Percentiles rank a stretch among this genome's conserved stretches.
Evolutionary conservation across 2,888 invertebrate species (phyloP).

Genomic region (Pegoplata infirma): DNA sequence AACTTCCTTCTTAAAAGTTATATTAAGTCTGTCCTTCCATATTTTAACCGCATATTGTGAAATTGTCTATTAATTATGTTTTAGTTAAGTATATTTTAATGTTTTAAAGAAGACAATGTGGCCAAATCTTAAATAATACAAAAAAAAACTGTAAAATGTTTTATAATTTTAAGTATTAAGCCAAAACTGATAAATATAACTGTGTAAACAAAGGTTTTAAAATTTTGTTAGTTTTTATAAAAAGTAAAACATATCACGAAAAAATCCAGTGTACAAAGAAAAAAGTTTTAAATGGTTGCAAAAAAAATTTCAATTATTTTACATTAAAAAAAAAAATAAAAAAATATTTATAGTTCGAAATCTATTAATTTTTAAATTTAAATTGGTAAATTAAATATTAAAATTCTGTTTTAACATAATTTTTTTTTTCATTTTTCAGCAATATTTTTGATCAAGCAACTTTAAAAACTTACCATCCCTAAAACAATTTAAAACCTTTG

Average conservation of each 20-base stretch:
- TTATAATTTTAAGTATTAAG: slow-evolving; percentile 5
- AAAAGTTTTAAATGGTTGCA: too few relatives aligned
- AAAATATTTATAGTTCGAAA: neutral
- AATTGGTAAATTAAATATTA: neutral
- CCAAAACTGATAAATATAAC: neutral
- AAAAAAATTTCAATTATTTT: too few relatives aligned
- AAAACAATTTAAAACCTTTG: slow-evolving; percentile 21
- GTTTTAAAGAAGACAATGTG: neutral
- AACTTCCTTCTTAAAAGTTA: too few relatives aligned
- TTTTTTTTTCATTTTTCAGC: too few relatives aligned
- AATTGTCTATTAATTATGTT: neutral
- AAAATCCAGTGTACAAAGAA: too few relatives aligned
- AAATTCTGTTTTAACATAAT: neutral
- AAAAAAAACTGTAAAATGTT: neutral
- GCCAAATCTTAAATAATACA: neutral
- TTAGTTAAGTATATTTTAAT: neutral
- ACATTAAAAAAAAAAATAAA: neutral
- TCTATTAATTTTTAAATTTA: neutral
- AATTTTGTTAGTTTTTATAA: neutral
- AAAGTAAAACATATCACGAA: slow-evolving; percentile 20
- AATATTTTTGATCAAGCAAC: too few relatives aligned
- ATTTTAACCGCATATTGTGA: too few relatives aligned
- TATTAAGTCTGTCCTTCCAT: too few relatives aligned
- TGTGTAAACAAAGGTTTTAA: slow-evolving; percentile 25
- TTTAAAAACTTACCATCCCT: neutral